Percentiles rank a stretch among this genome's conserved stretches.
Evolutionary conservation across 2,888 invertebrate genomes (phyloP).

Genomic region (Troides aeacus): DNA sequence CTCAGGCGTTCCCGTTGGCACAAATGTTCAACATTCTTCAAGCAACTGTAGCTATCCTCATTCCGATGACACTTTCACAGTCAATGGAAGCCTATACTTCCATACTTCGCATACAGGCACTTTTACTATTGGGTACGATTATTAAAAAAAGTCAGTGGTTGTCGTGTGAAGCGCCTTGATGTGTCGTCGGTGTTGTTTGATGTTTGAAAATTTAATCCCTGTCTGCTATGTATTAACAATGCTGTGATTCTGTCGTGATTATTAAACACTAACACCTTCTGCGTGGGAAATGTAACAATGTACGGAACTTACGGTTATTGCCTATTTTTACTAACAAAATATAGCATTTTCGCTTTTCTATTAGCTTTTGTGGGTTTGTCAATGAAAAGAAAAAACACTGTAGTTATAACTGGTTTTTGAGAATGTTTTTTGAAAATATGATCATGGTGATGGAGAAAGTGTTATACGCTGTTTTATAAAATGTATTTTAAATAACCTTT

Average conservation of each 20-base stretch:
- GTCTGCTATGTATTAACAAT: constrained; percentile 28
- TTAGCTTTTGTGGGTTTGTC: not conserved
- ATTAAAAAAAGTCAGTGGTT: constrained; percentile 40
- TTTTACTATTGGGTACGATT: constrained; percentile 79
- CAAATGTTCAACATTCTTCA: constrained; percentile 88
- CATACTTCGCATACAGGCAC: constrained; percentile 77
- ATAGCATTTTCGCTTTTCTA: not conserved
- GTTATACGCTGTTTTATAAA: not conserved
- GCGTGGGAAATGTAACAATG: constrained; percentile 26
- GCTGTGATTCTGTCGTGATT: constrained; percentile 18
- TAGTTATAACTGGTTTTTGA: not conserved
- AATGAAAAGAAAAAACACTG: not conserved
- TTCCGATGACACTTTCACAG: constrained; percentile 75
- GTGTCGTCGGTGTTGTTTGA: constrained; percentile 26
- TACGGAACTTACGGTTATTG: constrained; percentile 2
- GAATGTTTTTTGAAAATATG: not conserved
- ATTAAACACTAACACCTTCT: constrained; percentile 28
- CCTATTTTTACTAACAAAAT: constrained; percentile 11
- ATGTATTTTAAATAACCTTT: constrained; percentile 27
- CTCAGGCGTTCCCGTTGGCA: constrained; percentile 85
- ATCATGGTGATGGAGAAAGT: not conserved
- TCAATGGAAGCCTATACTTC: constrained; percentile 81
- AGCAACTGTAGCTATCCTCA: constrained; percentile 76
- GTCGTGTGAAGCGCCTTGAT: constrained; percentile 37
- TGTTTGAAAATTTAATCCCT: constrained; percentile 23